Percentiles rank a stretch among this genome's conserved stretches.
Conservation (phyloP, 2,888 invertebrate genomes). For the Pandemis corylana region DNA sequence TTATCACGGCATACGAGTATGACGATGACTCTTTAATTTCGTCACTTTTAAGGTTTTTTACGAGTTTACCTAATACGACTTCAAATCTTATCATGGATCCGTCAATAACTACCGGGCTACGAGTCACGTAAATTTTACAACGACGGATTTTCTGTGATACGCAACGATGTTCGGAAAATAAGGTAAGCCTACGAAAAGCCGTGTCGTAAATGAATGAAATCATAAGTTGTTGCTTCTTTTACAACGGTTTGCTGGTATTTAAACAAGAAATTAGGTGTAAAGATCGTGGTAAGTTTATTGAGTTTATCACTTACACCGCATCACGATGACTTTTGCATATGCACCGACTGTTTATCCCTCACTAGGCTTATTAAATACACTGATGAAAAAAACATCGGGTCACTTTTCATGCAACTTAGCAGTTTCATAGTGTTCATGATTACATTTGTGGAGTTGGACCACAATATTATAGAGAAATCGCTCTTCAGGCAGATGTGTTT, state of each 20-base stretch:
- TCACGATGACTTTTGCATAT: background rate
- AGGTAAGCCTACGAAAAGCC: background rate
- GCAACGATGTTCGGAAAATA: background rate
- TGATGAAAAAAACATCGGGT: no score
- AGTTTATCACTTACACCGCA: background rate
- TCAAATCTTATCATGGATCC: slow-evolving; percentile 1
- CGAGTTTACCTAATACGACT: background rate
- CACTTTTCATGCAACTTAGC: no score
- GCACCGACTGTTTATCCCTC: background rate
- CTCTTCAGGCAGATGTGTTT: no score
- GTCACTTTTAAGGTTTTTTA: background rate
- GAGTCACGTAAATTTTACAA: background rate
- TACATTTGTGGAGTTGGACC: no score
- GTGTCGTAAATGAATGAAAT: slow-evolving; percentile 7
- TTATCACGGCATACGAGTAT: background rate
- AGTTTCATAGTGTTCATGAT: no score
- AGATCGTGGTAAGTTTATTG: background rate
- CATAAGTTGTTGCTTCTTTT: background rate
- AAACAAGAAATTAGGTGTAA: slow-evolving; percentile 1
- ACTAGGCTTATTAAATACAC: background rate
- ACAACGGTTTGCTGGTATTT: background rate
- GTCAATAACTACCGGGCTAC: slow-evolving; percentile 8
- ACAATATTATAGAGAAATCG: no score
- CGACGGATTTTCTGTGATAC: background rate
- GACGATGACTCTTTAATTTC: slow-evolving; percentile 4